These are phyloP conservation scores for Rugalucina vietnamica DNA, from an alignment of 2,888 invertebrate species.

Conservation along the genomic window DNA sequence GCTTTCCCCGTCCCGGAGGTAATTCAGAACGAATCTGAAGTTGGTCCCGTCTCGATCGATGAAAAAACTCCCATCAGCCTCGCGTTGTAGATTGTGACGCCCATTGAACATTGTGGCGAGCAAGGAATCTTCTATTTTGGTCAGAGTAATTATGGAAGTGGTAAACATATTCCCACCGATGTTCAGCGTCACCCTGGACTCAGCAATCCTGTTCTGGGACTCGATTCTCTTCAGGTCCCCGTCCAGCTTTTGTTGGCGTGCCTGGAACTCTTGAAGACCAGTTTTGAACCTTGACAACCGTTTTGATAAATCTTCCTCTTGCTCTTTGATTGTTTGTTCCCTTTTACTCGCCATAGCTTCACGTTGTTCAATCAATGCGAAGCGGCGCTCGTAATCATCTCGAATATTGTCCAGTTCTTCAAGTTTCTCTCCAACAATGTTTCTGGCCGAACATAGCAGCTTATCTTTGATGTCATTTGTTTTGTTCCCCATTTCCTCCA, in stretches of 20 bases:
- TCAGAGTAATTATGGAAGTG: conserved; percentile 68
- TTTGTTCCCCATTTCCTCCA: conserved; percentile 32
- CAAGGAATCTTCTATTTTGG: conserved; percentile 62
- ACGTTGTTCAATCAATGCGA: conserved; percentile 32
- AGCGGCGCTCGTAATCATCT: conserved; percentile 44
- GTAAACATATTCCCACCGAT: conserved; percentile 68
- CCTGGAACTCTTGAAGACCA: conserved; percentile 55
- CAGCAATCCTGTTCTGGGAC: conserved; percentile 62
- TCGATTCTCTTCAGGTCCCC: conserved; percentile 60
- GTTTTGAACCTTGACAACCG: conserved; percentile 43
- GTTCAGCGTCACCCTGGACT: conserved; percentile 67
- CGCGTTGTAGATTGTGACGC: conserved; percentile 58
- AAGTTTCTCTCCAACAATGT: conserved; percentile 47
- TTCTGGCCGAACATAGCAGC: conserved; percentile 41
- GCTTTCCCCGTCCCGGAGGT: conserved; percentile 67
- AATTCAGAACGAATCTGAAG: conserved; percentile 73
- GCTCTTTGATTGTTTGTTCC: conserved; percentile 35
- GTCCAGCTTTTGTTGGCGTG: conserved; percentile 54
- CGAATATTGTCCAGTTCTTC: conserved; percentile 37
- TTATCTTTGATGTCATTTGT: conserved; percentile 32
- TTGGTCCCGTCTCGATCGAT: conserved; percentile 73
- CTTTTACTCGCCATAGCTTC: conserved; percentile 20
- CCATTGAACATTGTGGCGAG: conserved; percentile 72
- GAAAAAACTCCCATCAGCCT: conserved; percentile 71
- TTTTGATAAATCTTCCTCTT: conserved; percentile 31